Evolutionary conservation across 2,888 invertebrate species (phyloP), one percentile per base, ranked within the genome.

Genomic region (Beris morrisii): DNA sequence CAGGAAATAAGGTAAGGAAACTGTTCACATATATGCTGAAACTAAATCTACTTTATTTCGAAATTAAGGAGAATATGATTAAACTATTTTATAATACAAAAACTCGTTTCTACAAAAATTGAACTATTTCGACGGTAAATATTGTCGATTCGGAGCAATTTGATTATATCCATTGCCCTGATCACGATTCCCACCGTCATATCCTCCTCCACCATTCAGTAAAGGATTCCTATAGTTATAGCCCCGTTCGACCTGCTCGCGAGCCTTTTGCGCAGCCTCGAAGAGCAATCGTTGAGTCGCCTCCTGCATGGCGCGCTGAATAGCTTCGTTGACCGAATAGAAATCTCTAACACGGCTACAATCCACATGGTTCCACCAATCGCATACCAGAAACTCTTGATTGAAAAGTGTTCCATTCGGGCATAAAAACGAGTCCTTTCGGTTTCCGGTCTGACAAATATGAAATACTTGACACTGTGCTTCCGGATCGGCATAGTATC

Each of bases 351-450:
- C 78, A 28, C 75, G 73, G 9, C 74, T 73, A 71, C 82, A 82
- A 69, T 81, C 79, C 59, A 81, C 78, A 66, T 79, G 79, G 70
- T 76, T 76, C 82, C 82, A 82, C 81, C 82, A 82, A 63, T 80
- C 82, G 67, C 82, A 82, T 30, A 76, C 74, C 31, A 76, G 68
- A 52, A 52, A 70, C 69, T 64, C 76, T 71, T 82, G 82, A 69
- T 81, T 81, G 73, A 82, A 82, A 22, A 82, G 71, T 1, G 82
- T 82, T 59, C 82, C 82, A 70, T 81, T 81, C 12, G 82, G 80
- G 70, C 82, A 82, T 6, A 82, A 75, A 74, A 82, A 81, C 1
- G 75, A 75, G 65, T 78, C 77, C n/a, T 74, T 73, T 28, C 52
- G 48, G 32, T 77, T 76, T 4, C 71, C 72, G 63, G 72, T 73